A percentile compares a stretch with the other conserved stretches of the same genome.
These are phyloP conservation scores for Scolanthus callimorphus DNA, from an alignment of 92 coral and sea anemone species.

Conservation along the genomic window DNA sequence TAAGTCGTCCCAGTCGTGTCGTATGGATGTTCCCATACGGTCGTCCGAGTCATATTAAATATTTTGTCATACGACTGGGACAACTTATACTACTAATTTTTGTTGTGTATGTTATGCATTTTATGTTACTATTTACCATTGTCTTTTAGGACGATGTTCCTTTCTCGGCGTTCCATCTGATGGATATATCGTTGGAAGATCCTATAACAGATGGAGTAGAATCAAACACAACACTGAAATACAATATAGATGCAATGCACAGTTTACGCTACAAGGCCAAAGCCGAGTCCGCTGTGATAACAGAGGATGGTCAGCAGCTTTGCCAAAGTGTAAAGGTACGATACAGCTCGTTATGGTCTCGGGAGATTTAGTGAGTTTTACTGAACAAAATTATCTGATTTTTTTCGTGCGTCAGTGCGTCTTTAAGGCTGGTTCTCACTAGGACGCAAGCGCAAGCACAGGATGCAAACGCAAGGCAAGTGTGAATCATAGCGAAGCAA, in stretches of 20 bases:
- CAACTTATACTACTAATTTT: no score
- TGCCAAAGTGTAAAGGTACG: conserved; percentile 43
- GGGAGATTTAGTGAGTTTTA: no score
- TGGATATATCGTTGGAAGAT: neutral
- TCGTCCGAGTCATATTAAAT: neutral
- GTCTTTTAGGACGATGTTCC: neutral
- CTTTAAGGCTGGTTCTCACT: no score
- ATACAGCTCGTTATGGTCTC: no score
- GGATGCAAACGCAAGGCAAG: no score
- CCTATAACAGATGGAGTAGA: neutral
- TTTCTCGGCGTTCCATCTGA: neutral
- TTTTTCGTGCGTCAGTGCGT: no score
- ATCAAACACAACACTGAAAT: neutral
- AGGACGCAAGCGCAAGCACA: no score
- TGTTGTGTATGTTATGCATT: neutral
- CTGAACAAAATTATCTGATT: no score
- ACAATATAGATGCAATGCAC: neutral
- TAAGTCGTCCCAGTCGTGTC: neutral
- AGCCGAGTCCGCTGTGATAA: conserved; percentile 14
- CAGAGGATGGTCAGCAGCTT: conserved; percentile 41
- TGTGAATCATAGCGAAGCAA: no score
- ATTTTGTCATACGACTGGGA: neutral
- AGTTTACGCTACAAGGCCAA: neutral
- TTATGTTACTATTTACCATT: no score
- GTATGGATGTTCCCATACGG: neutral